Evolutionary conservation across 2,797 vertebrate genomes (phyloP).

Genomic region (Astyanax mexicanus): DNA sequence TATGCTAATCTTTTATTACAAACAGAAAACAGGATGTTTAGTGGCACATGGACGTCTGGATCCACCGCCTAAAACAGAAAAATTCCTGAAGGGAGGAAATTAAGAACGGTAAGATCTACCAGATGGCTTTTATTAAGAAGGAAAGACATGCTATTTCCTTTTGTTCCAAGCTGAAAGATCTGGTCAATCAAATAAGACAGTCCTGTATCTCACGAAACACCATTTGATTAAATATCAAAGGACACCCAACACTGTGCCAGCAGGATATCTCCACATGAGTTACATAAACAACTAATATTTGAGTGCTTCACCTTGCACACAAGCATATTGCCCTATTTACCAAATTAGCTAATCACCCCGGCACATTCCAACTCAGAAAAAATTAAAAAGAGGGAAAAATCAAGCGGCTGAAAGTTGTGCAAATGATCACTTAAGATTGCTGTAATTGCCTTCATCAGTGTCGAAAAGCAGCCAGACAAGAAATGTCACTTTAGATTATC

Average conservation of each 20-base stretch:
- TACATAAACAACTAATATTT: constrained; percentile 72
- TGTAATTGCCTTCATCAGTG: constrained; percentile 98
- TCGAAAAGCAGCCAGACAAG: constrained; percentile 95
- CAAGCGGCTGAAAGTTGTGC: constrained; percentile 80
- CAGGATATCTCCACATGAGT: constrained; percentile 69
- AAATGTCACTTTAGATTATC: constrained; percentile 99
- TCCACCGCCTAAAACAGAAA: constrained; percentile 6
- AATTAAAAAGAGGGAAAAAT: constrained; percentile 66
- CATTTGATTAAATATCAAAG: constrained; percentile 23
- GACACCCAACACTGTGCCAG: constrained; percentile 9
- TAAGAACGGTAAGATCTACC: constrained; percentile 57
- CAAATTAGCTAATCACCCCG: constrained; percentile 84
- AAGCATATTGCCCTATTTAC: constrained; percentile 84
- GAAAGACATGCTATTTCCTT: constrained; percentile 16
- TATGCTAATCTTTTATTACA: neutral
- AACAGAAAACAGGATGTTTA: constrained; percentile 8
- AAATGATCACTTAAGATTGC: constrained; percentile 94
- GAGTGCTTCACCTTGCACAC: constrained; percentile 80
- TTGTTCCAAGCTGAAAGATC: constrained; percentile 13
- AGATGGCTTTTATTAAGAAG: constrained; percentile 62
- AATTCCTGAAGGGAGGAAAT: constrained; percentile 32
- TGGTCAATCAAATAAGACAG: constrained; percentile 2
- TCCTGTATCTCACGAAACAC: constrained; percentile 18
- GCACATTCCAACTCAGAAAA: constrained; percentile 81
- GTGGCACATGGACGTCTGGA: constrained; percentile 9